Base-by-base conservation (phyloP, 2,797 vertebrate species). In the Darevskia mixta region DNA sequence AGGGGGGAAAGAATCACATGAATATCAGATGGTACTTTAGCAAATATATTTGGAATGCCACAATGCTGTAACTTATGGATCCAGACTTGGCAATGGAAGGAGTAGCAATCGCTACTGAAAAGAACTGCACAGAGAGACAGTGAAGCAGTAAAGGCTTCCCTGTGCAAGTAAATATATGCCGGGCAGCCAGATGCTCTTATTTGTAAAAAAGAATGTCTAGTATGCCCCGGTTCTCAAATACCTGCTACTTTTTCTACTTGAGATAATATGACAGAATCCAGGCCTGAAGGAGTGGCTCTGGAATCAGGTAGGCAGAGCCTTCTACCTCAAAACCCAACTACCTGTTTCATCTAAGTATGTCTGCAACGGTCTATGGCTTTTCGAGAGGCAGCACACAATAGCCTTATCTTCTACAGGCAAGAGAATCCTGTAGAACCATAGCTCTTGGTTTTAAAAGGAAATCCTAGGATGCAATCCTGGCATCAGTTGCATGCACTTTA, bases 301-400 rank as follows among this genome's bases (percentile, higher is more conserved):
- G 86, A 89, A 73, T 1, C 80, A 89, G 87, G 83, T 6, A 58
- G 90, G 69, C 92, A 79, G 90, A 87, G 86, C 88, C 90, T 41
- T 13, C 92, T 95, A 92, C 90, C 91, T 94, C 82, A 15, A 29
- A 61, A 8, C 92, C 91, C 93, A 92, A 93, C 93, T 94, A 92
- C 25, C 91, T 91, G 86, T 67, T 88, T n/a, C 86, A 93, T 92
- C 88, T 90, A 41, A 92, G 92, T 92, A 94, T 93, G 94, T 87
- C 93, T 0, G 0, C 82, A 93, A 85, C 90, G 93, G 91, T 96
- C 94, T 92, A 75, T 8, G 79, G 80, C 83, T 90, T 91, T 94
- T 92, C 71, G 81, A 91, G 93, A 91, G 76, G 91, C 91, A 91
- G 18, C 66, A 69, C 90, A 93, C 77, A 45, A 58, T 91, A 77